These are phyloP conservation scores for Herpailurus yagouaroundi DNA, from an alignment of 2,113 vertebrate genomes.

Conservation along the genomic window DNA sequence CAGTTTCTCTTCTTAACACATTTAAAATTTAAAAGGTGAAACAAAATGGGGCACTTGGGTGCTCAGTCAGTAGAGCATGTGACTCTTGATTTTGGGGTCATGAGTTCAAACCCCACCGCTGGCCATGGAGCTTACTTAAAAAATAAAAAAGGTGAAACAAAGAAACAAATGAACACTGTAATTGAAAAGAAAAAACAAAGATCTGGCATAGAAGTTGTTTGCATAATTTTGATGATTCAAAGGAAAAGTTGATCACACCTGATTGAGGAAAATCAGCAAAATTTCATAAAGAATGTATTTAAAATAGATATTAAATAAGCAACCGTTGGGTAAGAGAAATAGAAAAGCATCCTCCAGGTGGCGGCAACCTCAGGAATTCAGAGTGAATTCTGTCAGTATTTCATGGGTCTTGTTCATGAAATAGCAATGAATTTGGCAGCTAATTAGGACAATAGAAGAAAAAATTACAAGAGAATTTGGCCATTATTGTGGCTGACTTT, in stretches of 20 bases:
- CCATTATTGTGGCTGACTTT: neutral
- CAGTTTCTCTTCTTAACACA: neutral
- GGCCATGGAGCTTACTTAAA: neutral
- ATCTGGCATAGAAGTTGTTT: neutral
- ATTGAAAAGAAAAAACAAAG: neutral
- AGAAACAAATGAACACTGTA: neutral
- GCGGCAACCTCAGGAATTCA: neutral
- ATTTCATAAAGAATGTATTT: conserved; percentile 19
- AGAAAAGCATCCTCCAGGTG: neutral
- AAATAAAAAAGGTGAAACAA: neutral
- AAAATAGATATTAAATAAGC: neutral
- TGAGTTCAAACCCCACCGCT: neutral
- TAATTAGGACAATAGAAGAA: neutral
- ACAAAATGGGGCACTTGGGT: neutral
- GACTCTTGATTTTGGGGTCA: neutral
- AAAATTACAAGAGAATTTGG: neutral
- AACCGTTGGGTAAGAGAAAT: neutral
- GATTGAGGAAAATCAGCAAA: neutral
- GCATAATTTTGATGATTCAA: neutral
- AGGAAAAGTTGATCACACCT: neutral
- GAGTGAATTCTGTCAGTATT: neutral
- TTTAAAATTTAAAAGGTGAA: neutral
- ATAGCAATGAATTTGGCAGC: neutral
- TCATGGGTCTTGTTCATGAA: neutral
- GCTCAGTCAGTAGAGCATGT: neutral